Evolutionary conservation across 2,113 vertebrate species (phyloP).

Genomic region (Ursus arctos): DNA sequence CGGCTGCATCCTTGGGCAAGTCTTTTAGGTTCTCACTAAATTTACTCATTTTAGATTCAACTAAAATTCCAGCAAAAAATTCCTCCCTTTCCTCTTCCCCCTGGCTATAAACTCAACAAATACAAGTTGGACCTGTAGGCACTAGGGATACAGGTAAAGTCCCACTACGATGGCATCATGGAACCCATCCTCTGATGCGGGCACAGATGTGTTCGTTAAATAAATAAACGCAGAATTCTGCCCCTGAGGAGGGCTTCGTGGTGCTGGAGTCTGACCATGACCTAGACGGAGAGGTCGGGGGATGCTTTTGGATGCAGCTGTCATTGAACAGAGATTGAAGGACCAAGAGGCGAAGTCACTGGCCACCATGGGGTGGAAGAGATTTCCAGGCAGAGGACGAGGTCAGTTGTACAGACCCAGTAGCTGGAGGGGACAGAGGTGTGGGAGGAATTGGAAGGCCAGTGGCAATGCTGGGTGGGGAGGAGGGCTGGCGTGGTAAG

Average conservation of each 20-base stretch:
- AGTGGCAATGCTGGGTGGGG: background rate
- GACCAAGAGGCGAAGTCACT: background rate
- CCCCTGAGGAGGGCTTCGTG: background rate
- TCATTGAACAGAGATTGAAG: background rate
- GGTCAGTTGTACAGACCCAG: background rate
- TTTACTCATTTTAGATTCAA: background rate
- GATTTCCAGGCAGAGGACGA: background rate
- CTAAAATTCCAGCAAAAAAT: background rate
- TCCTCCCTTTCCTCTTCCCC: background rate
- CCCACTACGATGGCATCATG: fast-evolving
- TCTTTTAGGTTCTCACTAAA: background rate
- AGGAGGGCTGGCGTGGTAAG: background rate
- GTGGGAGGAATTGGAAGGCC: background rate
- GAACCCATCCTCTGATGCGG: fast-evolving
- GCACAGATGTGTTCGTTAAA: background rate
- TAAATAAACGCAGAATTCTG: background rate
- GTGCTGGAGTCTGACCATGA: background rate
- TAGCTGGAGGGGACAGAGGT: background rate
- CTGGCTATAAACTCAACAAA: background rate
- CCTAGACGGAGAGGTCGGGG: background rate
- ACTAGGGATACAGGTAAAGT: background rate
- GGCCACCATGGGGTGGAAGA: background rate
- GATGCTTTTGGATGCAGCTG: background rate
- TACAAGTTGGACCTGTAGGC: background rate
- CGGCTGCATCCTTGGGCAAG: background rate